These are phyloP conservation scores for Scyliorhinus canicula DNA, from an alignment of 2,797 vertebrate genomes.

Conservation along the genomic window DNA sequence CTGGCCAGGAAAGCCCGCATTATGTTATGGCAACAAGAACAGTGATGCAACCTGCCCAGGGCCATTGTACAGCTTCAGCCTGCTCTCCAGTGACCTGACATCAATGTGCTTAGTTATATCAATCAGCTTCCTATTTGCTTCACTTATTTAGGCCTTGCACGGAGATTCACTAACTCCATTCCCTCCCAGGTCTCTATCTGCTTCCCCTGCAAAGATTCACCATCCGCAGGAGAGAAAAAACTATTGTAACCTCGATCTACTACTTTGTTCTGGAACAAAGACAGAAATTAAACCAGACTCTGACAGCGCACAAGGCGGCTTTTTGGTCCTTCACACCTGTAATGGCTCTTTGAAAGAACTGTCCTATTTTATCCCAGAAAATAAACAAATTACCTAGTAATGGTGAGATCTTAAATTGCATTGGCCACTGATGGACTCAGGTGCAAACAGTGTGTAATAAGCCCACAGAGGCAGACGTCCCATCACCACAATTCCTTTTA, in stretches of 20 bases:
- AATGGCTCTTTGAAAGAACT: neutral
- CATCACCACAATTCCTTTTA: too few relatives aligned
- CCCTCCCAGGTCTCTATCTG: neutral
- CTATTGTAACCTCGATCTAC: neutral
- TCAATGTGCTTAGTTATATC: neutral
- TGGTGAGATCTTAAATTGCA: neutral
- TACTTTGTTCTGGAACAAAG: neutral
- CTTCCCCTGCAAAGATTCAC: neutral
- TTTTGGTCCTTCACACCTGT: too few relatives aligned
- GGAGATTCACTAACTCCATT: neutral
- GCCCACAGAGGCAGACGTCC: too few relatives aligned
- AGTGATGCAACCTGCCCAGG: too few relatives aligned
- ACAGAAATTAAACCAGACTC: neutral
- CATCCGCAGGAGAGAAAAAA: neutral
- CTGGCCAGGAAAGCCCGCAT: neutral
- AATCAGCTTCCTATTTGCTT: neutral
- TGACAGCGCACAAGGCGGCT: neutral
- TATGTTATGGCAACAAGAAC: neutral
- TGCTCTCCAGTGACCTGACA: neutral
- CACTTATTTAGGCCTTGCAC: neutral
- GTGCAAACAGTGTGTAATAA: too few relatives aligned
- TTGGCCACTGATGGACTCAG: neutral
- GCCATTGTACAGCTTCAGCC: neutral
- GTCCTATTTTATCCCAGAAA: neutral
- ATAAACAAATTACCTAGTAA: neutral